These are phyloP conservation scores for Sander vitreus DNA, from an alignment of 2,113 vertebrate species.

Conservation along the genomic window DNA sequence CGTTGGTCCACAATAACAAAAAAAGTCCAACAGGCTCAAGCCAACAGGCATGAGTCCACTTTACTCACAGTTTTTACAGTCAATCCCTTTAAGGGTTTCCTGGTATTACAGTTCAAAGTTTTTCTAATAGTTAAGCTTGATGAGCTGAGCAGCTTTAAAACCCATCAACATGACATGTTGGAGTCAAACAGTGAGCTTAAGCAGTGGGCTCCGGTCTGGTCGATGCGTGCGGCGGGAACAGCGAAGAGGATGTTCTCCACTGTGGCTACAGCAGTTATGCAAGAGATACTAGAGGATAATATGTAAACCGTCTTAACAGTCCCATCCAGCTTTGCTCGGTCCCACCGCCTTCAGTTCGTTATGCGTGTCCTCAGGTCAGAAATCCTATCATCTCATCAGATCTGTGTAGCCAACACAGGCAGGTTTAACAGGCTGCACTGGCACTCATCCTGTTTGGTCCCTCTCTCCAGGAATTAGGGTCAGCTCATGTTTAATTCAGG, in stretches of 20 bases:
- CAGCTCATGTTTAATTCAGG: neutral
- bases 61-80: neutral
- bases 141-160: conserved; percentile 1
- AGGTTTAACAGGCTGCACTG: conserved; percentile 45
- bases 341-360: conserved; percentile 30
- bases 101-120: neutral
- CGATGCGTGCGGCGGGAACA: neutral
- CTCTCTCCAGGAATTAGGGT: neutral
- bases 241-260: conserved; percentile 4
- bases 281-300: conserved; percentile 15
- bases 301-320: conserved; percentile 15
- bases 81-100: neutral
- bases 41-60: neutral
- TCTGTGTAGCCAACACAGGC: conserved; percentile 19
- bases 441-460: neutral
- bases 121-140: neutral
- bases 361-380: conserved; percentile 45
- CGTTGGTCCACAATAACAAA: neutral
- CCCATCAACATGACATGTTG: neutral
- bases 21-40: no score
- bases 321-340: conserved; percentile 13
- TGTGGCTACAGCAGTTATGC: neutral
- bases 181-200: neutral
- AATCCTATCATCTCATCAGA: conserved; percentile 45
- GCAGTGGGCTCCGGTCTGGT: neutral